These are phyloP conservation scores for Laothoe populi DNA, from an alignment of 2,888 invertebrate genomes.

Conservation along the genomic window DNA sequence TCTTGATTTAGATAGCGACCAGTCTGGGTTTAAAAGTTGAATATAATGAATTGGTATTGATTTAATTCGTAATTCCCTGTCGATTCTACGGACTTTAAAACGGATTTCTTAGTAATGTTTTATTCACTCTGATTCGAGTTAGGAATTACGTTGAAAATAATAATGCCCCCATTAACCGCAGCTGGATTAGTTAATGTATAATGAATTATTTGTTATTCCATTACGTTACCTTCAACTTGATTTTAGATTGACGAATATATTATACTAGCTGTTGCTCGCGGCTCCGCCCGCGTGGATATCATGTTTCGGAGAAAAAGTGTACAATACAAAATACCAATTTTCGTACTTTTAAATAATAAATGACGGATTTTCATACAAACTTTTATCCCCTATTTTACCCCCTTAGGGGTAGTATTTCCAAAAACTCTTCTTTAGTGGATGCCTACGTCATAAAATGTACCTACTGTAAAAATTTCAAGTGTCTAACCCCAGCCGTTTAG, in stretches of 20 bases:
- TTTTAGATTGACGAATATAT: background rate
- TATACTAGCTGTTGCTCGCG: background rate
- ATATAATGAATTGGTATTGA: slow-evolving; percentile 20
- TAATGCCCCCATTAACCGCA: background rate
- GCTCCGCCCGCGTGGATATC: too few relatives aligned
- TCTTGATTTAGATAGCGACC: slow-evolving; percentile 16
- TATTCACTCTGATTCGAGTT: slow-evolving; percentile 4
- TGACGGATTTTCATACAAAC: too few relatives aligned
- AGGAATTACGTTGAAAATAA: slow-evolving; percentile 2
- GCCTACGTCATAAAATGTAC: too few relatives aligned
- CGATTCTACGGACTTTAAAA: slow-evolving; percentile 14
- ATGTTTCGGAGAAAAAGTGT: too few relatives aligned
- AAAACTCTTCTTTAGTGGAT: too few relatives aligned
- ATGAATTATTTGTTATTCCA: background rate
- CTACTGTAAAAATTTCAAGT: too few relatives aligned
- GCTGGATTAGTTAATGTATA: too few relatives aligned
- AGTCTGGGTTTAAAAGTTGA: slow-evolving; percentile 17
- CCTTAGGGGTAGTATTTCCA: too few relatives aligned
- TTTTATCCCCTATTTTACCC: too few relatives aligned
- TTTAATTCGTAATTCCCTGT: slow-evolving; percentile 17
- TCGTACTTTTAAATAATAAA: too few relatives aligned
- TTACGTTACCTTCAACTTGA: background rate
- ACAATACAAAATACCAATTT: too few relatives aligned
- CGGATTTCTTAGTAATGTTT: background rate
- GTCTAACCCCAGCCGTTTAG: too few relatives aligned